Base-by-base conservation (phyloP, 2,797 vertebrate genomes). In the Okamejei kenojei region DNA sequence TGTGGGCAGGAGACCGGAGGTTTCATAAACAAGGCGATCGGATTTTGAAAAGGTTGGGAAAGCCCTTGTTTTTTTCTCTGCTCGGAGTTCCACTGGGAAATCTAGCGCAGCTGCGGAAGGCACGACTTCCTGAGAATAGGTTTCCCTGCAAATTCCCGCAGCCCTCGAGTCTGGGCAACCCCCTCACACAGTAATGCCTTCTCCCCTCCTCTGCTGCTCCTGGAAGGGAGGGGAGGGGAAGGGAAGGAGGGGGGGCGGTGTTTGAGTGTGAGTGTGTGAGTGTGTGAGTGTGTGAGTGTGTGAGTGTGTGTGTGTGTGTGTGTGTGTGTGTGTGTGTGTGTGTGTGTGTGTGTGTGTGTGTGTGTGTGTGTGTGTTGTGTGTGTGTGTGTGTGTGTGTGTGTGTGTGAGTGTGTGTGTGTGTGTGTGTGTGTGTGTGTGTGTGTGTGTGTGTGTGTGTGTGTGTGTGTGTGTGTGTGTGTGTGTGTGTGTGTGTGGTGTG, bases 21-120 rank as follows among this genome's bases (percentile, higher is more conserved):
- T 54, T 92, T 54, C 26, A 54, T 74, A 92, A 92, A 92, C 32
- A 92, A 54, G 71, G 90, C 73, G 35, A 92, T 54, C 54, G 90
- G 68, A 74, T 74, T 91, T 73, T 54, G 74, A 29, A 92, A 92
- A 88, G 84, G 90, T 71, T 26, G 68, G 90, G 90, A 71, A 92
- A 73, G 74, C 90, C 90, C 90, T 38, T 74, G 90, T 76, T 68
- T 65, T 65, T 88, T 68, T 45, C 45, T 45, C 45, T 45, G 45
- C 45, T 73, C 90, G 54, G 71, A 7, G 71, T 71, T 73, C 90
- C 13, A 23, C 58, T 21, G 90, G 90, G 71, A 91, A 21, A 32
- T 88, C 29, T 32, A 29, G 29, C 63, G 35, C 86, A 90, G 32
- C 63, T 38, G 63, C n/a, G 19, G 21, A 45, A 68, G 86, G 61